Evolutionary conservation across 2,888 invertebrate genomes (phyloP), one percentile per base, ranked within the genome.

Genomic region (Emmelina monodactyla): DNA sequence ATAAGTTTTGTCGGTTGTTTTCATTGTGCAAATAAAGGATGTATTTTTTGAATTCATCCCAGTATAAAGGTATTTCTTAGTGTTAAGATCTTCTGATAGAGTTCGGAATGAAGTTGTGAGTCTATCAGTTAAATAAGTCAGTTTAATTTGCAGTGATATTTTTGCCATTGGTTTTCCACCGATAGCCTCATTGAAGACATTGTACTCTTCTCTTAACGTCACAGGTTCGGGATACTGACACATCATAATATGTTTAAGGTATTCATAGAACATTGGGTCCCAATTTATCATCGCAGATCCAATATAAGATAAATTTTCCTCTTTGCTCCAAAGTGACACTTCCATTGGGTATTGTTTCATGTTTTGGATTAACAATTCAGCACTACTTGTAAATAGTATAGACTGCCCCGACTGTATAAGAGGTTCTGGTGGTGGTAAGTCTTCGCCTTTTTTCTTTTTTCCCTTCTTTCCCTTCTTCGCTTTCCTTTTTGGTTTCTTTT

Each of bases 351-450:
- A 64, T 16, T 62, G 67, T 28, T 53, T 59, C 76, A 79, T 79
- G 19, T 48, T 69, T 49, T 73, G 63, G 36, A 68, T 58, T 2
- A 79, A 55, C 30, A 72, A 50, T 35, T 73, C 71, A 1, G 76
- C 63, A 38, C 57, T 73, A 40, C 72, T 70, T 11, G 70, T 53
- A 43, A 78, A 73, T 30, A 78, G 50, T 5, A 78, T 67, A 0
- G 79, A 79, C 45, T 78, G 78, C 0, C 78, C 78, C 0, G 73
- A 66, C 41, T 72, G 73, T 44, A 79, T 78, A 0, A 52, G 49
- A 2, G 76, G 75, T 40, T 73, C 75, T 2, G 72, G 68, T 2
- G 75, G 73, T 5, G 66, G 67, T 14, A 9, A 39, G 25, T 45
- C 61, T 3, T 49, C 50, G 38, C 49, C 52, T 3, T 60, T 67